Evolutionary conservation across 2,888 invertebrate genomes (phyloP).

Genomic region (Mesorhabditis belari): DNA sequence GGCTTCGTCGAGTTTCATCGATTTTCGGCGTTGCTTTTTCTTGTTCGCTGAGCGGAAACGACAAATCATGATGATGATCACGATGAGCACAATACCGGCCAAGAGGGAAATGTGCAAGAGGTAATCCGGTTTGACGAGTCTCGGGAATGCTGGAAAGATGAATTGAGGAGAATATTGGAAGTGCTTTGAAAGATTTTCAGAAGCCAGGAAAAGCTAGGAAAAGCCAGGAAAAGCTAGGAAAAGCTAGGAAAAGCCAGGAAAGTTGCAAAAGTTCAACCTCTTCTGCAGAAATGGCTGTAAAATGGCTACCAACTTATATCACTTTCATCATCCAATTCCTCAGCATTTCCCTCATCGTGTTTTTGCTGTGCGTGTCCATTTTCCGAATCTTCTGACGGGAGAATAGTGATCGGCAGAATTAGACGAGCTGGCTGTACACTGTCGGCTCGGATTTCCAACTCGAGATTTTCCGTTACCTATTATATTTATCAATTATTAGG

Average conservation of each 20-base stretch:
- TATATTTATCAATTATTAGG: neutral
- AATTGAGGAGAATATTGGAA: no score
- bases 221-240: no score
- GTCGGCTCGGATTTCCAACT: conserved; percentile 46
- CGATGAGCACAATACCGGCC: neutral
- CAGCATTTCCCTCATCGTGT: neutral
- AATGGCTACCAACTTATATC: no score
- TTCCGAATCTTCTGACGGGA: conserved; percentile 14
- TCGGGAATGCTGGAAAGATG: neutral
- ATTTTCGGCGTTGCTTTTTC: neutral
- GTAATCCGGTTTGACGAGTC: neutral
- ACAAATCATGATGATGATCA: neutral
- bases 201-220: no score
- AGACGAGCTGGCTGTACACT: conserved; percentile 47
- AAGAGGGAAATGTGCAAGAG: neutral
- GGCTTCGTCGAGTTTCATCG: neutral
- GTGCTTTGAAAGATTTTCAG: no score
- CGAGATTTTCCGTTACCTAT: conserved; percentile 31
- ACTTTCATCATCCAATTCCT: no score
- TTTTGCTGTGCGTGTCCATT: neutral
- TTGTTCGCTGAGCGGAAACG: neutral
- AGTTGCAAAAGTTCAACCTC: no score
- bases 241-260: no score
- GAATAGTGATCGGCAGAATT: conserved; percentile 33
- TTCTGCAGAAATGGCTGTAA: no score